phyloP scores from a whole-genome alignment of 2,888 invertebrate species.

The Torymus aiolomorphi region DNA sequence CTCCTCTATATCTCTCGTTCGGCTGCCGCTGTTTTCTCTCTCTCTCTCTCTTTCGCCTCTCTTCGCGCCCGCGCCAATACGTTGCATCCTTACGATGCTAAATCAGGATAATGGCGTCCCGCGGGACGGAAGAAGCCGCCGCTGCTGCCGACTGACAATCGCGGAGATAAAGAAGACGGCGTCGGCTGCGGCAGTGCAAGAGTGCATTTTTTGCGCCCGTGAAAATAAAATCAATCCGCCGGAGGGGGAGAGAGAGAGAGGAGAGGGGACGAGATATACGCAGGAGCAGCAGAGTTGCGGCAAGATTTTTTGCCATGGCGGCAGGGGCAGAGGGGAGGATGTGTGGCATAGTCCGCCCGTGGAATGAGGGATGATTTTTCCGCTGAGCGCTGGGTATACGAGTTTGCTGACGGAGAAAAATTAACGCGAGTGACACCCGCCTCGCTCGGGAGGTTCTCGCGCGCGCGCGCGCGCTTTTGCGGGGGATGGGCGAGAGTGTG shows the following conservation, averaged over 20 bases:
- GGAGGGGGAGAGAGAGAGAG: conserved; percentile 2
- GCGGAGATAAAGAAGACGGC: conserved; percentile 62
- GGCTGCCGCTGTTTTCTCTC: not conserved
- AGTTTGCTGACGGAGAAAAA: conserved; percentile 38
- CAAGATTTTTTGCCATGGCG: conserved; percentile 3
- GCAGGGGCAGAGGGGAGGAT: not conserved
- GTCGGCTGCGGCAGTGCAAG: conserved; percentile 23
- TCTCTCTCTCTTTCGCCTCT: no score
- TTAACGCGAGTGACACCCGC: conserved; percentile 3
- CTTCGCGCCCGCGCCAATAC: conserved; percentile 20
- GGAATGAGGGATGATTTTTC: conserved; percentile 44
- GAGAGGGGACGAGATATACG: not conserved
- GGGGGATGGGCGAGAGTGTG: not conserved
- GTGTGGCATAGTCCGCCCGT: not conserved
- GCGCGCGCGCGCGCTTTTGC: no score
- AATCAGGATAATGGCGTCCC: conserved; percentile 73
- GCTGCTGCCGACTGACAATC: conserved; percentile 60
- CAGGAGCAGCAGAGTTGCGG: no score
- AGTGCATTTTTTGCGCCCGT: not conserved
- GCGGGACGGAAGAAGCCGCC: conserved; percentile 59
- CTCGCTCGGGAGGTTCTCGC: not conserved
- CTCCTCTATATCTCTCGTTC: not conserved
- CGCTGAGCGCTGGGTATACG: not conserved
- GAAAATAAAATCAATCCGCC: conserved; percentile 45
- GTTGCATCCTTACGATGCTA: conserved; percentile 59